Percentiles rank a stretch among this genome's conserved stretches.
Evolutionary conservation across 1,140 invertebrate species (phyloP).

Genomic region (Cyrtorhinus lividipennis): DNA sequence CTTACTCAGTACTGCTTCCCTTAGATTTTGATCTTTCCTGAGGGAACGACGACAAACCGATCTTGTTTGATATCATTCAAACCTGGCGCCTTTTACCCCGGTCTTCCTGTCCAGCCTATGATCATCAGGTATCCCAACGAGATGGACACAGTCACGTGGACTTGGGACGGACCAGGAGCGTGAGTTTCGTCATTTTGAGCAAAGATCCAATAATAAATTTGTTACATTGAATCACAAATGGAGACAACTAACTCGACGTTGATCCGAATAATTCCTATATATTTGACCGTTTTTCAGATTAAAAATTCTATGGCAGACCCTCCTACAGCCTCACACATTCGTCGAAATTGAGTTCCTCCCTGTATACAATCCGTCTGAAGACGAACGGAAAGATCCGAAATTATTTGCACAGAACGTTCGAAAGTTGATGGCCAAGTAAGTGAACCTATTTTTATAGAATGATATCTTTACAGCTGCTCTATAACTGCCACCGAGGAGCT

Average conservation of each 20-base stretch:
- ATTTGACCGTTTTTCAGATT: constrained; percentile 54
- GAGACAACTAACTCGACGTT: too few relatives aligned
- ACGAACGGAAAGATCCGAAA: constrained; percentile 73
- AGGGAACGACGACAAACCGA: constrained; percentile 90
- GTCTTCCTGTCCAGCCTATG: constrained; percentile 87
- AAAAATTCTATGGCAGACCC: constrained; percentile 74
- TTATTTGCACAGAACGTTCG: constrained; percentile 84
- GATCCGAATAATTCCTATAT: too few relatives aligned
- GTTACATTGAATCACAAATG: too few relatives aligned
- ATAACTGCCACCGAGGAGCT: too few relatives aligned
- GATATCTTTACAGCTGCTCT: too few relatives aligned
- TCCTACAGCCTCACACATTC: constrained; percentile 77
- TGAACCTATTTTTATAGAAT: too few relatives aligned
- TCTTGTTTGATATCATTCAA: constrained; percentile 91
- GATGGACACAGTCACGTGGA: constrained; percentile 88
- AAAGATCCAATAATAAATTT: too few relatives aligned
- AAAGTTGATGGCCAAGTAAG: constrained; percentile 80
- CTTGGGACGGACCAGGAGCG: constrained; percentile 92
- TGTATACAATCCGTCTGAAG: constrained; percentile 74
- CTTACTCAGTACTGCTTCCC: constrained; percentile 25
- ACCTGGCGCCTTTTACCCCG: constrained; percentile 80
- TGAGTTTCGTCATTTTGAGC: constrained; percentile 40
- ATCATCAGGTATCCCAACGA: constrained; percentile 83
- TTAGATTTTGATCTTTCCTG: constrained; percentile 87
- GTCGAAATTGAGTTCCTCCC: constrained; percentile 92